Evolutionary conservation across 2,113 vertebrate genomes (phyloP).

Genomic region (Hippocampus zosterae): DNA sequence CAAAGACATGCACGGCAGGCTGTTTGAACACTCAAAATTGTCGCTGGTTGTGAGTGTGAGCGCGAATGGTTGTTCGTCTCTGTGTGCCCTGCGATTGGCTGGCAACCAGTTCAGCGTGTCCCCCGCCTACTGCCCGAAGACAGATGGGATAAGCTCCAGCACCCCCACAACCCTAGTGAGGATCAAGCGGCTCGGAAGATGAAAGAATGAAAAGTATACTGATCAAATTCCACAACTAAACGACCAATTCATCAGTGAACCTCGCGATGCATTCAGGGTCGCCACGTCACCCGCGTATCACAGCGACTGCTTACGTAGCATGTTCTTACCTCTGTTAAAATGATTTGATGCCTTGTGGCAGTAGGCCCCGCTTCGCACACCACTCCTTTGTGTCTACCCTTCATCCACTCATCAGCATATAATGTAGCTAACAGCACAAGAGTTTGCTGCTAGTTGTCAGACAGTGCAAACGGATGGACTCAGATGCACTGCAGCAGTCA

Average conservation of each 20-base stretch:
- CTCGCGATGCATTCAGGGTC: slow-evolving; percentile 1
- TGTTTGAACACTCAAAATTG: no score
- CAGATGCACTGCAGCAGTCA: no score
- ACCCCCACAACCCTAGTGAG: no score
- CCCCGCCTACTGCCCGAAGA: no score
- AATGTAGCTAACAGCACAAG: neutral
- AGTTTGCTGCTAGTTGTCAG: neutral
- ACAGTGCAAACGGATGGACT: neutral
- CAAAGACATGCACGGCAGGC: no score
- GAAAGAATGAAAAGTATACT: no score
- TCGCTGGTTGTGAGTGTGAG: no score
- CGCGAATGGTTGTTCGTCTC: no score
- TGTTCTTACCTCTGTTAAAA: slow-evolving; percentile 30
- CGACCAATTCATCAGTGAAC: neutral
- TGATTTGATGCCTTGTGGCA: slow-evolving; percentile 38
- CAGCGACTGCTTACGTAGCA: slow-evolving; percentile 1
- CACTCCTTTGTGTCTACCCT: neutral
- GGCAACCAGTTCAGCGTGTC: no score
- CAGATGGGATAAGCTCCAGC: no score
- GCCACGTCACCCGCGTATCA: slow-evolving; percentile 13
- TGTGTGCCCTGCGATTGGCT: no score
- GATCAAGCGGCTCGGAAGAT: no score
- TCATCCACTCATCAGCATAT: slow-evolving; percentile 18
- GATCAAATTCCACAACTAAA: neutral
- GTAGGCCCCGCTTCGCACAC: slow-evolving; percentile 7